Evolutionary conservation across 1,140 invertebrate species (phyloP), one percentile per base, ranked within the genome.

Genomic region (Drosophila parvula): DNA sequence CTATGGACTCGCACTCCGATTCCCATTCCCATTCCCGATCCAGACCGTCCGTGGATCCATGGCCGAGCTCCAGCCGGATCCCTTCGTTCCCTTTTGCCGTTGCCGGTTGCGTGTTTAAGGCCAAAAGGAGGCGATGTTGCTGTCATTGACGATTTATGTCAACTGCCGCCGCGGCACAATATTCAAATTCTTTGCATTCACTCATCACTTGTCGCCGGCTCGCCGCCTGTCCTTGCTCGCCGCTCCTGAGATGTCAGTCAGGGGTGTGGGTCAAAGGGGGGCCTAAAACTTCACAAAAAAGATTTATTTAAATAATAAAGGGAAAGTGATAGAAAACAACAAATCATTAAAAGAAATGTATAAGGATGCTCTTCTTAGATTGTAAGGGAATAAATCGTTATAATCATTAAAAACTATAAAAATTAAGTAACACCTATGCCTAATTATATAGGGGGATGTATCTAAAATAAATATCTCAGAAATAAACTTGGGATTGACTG

Each of bases 161-260:
- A 89, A 84, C 80, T 81, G 84, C 74, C 68, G 78, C 78, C 62
- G 84, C 81, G 74, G 84, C 84, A 84, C 80, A 89, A 89, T 89
- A 89, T 89, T 89, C 84, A 89, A 89, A 88, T 88, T 88, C 84
- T 86, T 86, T 88, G 83, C 83, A 86, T 86, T 89, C 84, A 89
- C 84, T 89, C 85, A 89, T 89, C 85, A 88, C 84, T 88, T 86
- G 79, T 86, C 83, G 79, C 62, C 83, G 67, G 81, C 63, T 50
- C 68, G 55, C 44, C 57, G 69, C 58, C 69, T 38, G 68, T 62
- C 45, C 68, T 41, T 36, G 40, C 68, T 50, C 44, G 48, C 36
- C 34, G 44, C 53, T 47, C 40, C 22, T 28, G 68, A 27, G 34
- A 47, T 34, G 22, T 22, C 28, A 32, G 51, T n/a, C 68, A 71